Conservation (phyloP, 1,140 invertebrate genomes). For the Epicauta chinensis region DNA sequence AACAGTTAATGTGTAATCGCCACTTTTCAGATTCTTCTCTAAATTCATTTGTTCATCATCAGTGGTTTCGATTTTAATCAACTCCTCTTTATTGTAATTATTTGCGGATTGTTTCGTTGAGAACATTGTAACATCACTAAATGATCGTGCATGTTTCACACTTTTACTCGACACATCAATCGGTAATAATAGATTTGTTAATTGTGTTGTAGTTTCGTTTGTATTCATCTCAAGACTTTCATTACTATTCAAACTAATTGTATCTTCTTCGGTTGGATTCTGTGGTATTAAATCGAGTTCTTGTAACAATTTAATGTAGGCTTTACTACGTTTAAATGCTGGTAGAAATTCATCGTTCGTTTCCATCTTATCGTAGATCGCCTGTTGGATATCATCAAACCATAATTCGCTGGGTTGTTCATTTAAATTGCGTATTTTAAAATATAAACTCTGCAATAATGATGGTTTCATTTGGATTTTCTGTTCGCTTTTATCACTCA, state of each 20-base stretch:
- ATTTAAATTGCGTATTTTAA: conserved; percentile 54
- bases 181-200: background rate
- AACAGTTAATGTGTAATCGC: conserved; percentile 53
- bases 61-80: background rate
- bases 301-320: conserved; percentile 67
- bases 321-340: conserved; percentile 60
- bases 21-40: conserved; percentile 51
- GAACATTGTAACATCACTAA: conserved; percentile 36
- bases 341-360: conserved; percentile 62
- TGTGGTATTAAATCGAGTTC: conserved; percentile 69
- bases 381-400: conserved; percentile 80
- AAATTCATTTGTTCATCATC: conserved; percentile 27
- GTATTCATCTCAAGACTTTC: conserved; percentile 29
- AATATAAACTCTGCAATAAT: conserved; percentile 57
- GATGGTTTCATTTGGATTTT: conserved; percentile 60
- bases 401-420: conserved; percentile 61
- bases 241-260: conserved; percentile 48
- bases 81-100: conserved; percentile 19
- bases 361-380: conserved; percentile 61
- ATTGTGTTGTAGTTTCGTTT: conserved; percentile 3
- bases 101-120: too few species aligned
- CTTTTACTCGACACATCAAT: background rate
- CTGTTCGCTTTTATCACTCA: conserved; percentile 66
- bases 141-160: conserved; percentile 34
- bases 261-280: conserved; percentile 49